Evolutionary conservation across 1,140 invertebrate species (phyloP).

Genomic region (Diploscapter pachys): DNA sequence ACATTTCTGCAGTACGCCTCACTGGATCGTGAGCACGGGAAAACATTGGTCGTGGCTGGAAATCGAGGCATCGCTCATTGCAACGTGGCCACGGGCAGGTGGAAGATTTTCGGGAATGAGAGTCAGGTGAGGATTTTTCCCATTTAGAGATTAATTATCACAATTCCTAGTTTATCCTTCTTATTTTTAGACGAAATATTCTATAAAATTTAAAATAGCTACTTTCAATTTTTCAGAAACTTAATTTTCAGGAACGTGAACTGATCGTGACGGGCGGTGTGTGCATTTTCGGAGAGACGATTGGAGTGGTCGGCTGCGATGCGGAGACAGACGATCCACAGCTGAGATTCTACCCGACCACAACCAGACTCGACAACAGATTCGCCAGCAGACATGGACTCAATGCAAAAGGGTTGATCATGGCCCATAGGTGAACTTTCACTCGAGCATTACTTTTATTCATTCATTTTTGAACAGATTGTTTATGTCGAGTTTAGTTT

Average conservation of each 20-base stretch:
- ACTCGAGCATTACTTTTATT: background rate
- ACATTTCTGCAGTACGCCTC: conserved; percentile 71
- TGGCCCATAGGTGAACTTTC: conserved; percentile 67
- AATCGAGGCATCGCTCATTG: conserved; percentile 90
- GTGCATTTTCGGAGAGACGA: conserved; percentile 82
- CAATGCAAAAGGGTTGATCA: conserved; percentile 73
- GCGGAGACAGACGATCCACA: conserved; percentile 80
- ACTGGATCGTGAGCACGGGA: conserved; percentile 77
- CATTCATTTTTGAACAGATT: too few species aligned
- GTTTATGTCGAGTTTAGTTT: too few species aligned
- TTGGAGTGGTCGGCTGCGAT: conserved; percentile 77
- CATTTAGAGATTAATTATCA: too few species aligned
- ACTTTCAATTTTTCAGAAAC: background rate
- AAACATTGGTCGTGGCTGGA: conserved; percentile 81
- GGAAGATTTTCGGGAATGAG: conserved; percentile 98
- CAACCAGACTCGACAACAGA: conserved; percentile 85
- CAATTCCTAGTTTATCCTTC: too few species aligned
- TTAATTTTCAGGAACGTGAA: conserved; percentile 77
- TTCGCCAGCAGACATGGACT: conserved; percentile 77
- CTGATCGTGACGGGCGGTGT: conserved; percentile 93
- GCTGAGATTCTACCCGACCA: conserved; percentile 67
- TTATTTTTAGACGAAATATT: too few species aligned
- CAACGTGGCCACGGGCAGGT: conserved; percentile 77
- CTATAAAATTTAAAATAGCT: too few species aligned
- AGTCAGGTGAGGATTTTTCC: conserved; percentile 65